Conservation (phyloP, 2,113 vertebrate species). For the Myrmecobius fasciatus region DNA sequence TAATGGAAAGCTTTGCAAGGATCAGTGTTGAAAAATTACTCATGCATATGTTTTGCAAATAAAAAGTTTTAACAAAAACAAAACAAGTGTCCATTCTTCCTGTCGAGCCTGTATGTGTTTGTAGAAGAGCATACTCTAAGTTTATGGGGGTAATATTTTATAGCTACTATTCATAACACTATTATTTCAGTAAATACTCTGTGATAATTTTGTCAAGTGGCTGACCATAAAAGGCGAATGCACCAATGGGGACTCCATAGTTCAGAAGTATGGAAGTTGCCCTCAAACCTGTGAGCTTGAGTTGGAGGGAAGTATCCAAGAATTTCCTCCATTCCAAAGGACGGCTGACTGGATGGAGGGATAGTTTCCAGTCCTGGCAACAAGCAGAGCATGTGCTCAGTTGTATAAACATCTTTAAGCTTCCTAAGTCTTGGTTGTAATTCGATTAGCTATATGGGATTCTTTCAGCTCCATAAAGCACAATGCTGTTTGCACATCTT, state of each 20-base stretch:
- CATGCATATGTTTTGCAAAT: too few relatives aligned
- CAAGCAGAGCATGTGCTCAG: slow-evolving; percentile 41
- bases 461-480: slow-evolving; percentile 76
- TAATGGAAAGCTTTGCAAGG: too few relatives aligned
- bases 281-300: neutral
- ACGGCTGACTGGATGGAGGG: slow-evolving; percentile 21
- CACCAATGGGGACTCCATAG: neutral
- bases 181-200: neutral
- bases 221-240: neutral
- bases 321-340: neutral
- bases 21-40: too few relatives aligned
- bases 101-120: neutral
- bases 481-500: slow-evolving; percentile 67
- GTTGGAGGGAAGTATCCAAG: neutral
- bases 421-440: slow-evolving; percentile 67
- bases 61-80: too few relatives aligned
- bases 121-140: neutral
- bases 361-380: neutral
- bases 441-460: slow-evolving; percentile 63
- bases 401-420: slow-evolving; percentile 71
- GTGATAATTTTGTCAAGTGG: neutral
- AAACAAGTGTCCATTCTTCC: neutral
- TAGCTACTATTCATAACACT: neutral
- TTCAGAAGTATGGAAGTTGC: neutral
- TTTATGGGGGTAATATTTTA: neutral